A percentile compares a stretch with the other conserved stretches of the same genome.
Conservation (phyloP, 2,888 invertebrate genomes). For the Papilio demoleus region DNA sequence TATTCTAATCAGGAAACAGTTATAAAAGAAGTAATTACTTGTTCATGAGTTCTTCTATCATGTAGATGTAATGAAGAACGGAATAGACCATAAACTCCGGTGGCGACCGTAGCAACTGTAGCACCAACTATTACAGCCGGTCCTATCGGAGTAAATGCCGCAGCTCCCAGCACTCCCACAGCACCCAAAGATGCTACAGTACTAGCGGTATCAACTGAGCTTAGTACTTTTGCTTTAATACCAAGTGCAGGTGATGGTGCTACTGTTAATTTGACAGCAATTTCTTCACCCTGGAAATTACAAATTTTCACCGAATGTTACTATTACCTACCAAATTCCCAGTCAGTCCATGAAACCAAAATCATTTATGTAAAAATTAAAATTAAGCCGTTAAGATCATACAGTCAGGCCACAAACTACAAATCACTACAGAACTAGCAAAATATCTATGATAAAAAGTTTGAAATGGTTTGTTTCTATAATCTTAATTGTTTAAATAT, state of each 20-base stretch:
- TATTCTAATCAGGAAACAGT: too few relatives aligned
- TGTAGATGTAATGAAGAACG: slow-evolving; percentile 75
- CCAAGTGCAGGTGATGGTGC: slow-evolving; percentile 72
- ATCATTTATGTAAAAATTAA: too few relatives aligned
- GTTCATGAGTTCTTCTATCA: slow-evolving; percentile 78
- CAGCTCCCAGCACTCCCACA: slow-evolving; percentile 78
- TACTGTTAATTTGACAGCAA: slow-evolving; percentile 70
- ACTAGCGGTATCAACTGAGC: slow-evolving; percentile 71
- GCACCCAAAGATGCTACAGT: slow-evolving; percentile 74
- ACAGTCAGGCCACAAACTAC: too few relatives aligned
- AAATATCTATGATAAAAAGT: too few relatives aligned
- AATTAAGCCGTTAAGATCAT: too few relatives aligned
- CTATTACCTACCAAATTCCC: neutral
- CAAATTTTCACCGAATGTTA: neutral
- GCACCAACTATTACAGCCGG: slow-evolving; percentile 77
- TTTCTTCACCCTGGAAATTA: slow-evolving; percentile 59
- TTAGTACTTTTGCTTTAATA: slow-evolving; percentile 67
- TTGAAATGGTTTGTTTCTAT: too few relatives aligned
- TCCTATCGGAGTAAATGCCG: slow-evolving; percentile 78
- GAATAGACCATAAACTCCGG: slow-evolving; percentile 80
- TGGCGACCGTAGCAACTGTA: slow-evolving; percentile 71
- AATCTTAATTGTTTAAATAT: too few relatives aligned
- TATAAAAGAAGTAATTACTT: slow-evolving; percentile 60
- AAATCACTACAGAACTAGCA: too few relatives aligned
- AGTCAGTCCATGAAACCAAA: too few relatives aligned